phyloP scores from a whole-genome alignment of 2,113 vertebrate species.

The Dipodomys ordii region DNA sequence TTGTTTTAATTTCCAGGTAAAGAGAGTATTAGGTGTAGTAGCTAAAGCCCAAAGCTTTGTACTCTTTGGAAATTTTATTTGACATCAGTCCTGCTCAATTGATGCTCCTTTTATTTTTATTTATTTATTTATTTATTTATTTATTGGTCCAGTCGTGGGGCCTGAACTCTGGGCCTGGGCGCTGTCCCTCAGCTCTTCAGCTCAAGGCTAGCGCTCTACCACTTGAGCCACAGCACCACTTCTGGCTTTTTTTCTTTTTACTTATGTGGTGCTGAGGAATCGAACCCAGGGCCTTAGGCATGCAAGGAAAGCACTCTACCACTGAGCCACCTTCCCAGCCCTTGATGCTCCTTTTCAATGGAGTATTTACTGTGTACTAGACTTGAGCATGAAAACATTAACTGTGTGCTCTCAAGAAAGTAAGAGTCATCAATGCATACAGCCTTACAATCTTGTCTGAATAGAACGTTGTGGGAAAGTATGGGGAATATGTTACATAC shows the following conservation, averaged over 20 bases:
- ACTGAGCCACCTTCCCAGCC: too few relatives aligned
- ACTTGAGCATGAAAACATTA: neutral
- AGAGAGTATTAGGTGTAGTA: neutral
- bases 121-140: too few relatives aligned
- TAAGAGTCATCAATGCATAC: neutral
- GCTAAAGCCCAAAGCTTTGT: neutral
- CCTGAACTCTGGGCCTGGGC: too few relatives aligned
- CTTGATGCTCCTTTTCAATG: too few relatives aligned
- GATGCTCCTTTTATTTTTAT: neutral
- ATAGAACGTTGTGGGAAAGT: neutral
- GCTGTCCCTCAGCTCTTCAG: too few relatives aligned
- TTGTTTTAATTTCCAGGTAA: neutral
- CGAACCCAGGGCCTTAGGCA: too few relatives aligned
- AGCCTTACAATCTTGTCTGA: neutral
- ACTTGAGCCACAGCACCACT: too few relatives aligned
- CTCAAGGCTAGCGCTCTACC: too few relatives aligned
- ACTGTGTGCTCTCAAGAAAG: neutral
- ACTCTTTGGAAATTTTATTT: conserved; percentile 12
- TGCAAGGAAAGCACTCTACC: too few relatives aligned
- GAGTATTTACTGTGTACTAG: neutral
- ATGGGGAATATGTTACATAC: neutral
- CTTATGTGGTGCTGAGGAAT: too few relatives aligned
- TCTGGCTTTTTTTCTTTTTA: too few relatives aligned
- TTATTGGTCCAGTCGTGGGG: too few relatives aligned
- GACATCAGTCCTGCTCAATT: neutral